Evolutionary conservation across 2,888 invertebrate species (phyloP).

Genomic region (Molanna angustata): DNA sequence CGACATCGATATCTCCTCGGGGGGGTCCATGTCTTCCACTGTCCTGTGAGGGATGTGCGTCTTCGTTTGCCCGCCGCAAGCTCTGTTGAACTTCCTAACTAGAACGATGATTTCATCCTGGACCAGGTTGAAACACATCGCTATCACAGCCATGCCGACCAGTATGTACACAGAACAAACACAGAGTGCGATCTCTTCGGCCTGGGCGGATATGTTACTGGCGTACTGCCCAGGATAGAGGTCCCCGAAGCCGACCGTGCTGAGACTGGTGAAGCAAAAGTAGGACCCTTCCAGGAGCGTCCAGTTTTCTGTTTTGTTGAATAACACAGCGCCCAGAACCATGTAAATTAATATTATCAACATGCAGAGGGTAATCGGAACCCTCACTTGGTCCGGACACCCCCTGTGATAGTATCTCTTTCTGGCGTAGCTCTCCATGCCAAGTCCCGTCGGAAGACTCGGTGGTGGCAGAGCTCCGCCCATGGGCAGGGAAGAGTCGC

Average conservation of each 20-base stretch:
- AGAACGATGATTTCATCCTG: constrained; percentile 68
- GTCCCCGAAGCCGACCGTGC: constrained; percentile 83
- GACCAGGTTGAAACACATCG: constrained; percentile 84
- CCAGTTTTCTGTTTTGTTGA: constrained; percentile 91
- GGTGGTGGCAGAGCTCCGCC: constrained; percentile 24
- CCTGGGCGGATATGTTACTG: constrained; percentile 48
- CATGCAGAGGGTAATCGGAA: constrained; percentile 85
- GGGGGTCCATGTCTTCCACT: constrained; percentile 51
- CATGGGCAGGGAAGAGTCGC: constrained; percentile 31
- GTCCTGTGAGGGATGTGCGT: constrained; percentile 38
- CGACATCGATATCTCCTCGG: constrained; percentile 54
- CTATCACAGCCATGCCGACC: constrained; percentile 80
- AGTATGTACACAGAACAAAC: constrained; percentile 79
- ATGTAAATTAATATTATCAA: constrained; percentile 84
- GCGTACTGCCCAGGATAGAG: constrained; percentile 64
- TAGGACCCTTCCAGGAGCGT: constrained; percentile 82
- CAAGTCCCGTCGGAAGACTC: constrained; percentile 46
- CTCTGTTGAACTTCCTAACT: constrained; percentile 43
- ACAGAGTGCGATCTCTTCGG: constrained; percentile 67
- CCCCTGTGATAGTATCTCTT: constrained; percentile 46
- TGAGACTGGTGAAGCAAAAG: constrained; percentile 75
- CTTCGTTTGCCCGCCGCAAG: constrained; percentile 34
- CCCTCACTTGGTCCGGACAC: constrained; percentile 64
- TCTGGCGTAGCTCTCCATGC: constrained; percentile 45
- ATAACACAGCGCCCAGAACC: constrained; percentile 84